phyloP scores from a whole-genome alignment of 2,797 vertebrate genomes.

The Gobionotothen gibberifrons region DNA sequence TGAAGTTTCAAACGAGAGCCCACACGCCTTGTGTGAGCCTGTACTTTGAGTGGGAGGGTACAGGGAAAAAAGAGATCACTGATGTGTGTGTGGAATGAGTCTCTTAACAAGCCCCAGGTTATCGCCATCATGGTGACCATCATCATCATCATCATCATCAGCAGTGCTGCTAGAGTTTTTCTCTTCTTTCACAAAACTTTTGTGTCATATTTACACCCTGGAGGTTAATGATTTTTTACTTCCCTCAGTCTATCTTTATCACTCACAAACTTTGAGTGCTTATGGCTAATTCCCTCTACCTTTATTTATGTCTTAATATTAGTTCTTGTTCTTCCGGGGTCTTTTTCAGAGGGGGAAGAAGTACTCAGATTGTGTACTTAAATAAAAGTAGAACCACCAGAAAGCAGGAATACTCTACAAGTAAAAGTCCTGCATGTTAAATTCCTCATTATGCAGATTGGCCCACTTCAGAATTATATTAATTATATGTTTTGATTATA shows the following conservation, averaged over 20 bases:
- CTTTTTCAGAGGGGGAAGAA: background rate
- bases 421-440: too few relatives aligned
- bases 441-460: too few relatives aligned
- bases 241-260: conserved; percentile 23
- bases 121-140: conserved; percentile 54
- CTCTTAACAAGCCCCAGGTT: conserved; percentile 62
- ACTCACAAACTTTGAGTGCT: conserved; percentile 22
- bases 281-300: conserved; percentile 14
- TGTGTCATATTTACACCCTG: conserved; percentile 26
- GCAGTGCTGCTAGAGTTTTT: conserved; percentile 20
- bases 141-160: conserved; percentile 60
- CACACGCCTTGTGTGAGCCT: conserved; percentile 48
- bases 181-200: conserved; percentile 22
- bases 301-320: conserved; percentile 13
- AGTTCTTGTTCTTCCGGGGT: conserved; percentile 5
- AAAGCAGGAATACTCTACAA: too few relatives aligned
- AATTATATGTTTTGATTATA: too few relatives aligned
- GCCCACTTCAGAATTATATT: too few relatives aligned
- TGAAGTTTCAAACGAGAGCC: conserved; percentile 60
- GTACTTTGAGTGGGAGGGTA: conserved; percentile 56
- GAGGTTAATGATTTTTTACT: conserved; percentile 37
- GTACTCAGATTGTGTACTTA: too few relatives aligned
- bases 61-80: conserved; percentile 56
- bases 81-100: conserved; percentile 42
- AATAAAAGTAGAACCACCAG: too few relatives aligned